Conservation (phyloP, 2,113 vertebrate species). For the Morphnarchus princeps region DNA sequence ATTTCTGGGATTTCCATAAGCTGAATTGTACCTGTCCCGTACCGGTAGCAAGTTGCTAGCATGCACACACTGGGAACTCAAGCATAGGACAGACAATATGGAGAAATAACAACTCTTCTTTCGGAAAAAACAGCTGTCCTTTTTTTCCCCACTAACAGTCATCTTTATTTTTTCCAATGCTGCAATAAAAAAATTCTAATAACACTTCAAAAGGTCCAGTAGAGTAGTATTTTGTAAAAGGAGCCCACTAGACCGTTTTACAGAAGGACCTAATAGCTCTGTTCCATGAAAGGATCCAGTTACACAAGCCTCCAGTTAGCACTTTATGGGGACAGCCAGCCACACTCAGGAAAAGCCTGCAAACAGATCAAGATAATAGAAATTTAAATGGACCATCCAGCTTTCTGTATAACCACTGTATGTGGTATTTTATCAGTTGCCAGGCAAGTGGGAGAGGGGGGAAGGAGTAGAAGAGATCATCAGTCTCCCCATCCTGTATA, state of each 20-base stretch:
- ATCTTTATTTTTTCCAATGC: not conserved
- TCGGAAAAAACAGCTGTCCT: not conserved
- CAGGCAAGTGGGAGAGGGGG: not conserved
- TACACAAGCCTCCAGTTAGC: not conserved
- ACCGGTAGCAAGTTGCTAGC: not conserved
- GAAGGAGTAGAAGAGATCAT: not conserved
- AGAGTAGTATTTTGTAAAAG: not conserved
- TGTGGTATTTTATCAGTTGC: not conserved
- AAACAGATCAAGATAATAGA: not conserved
- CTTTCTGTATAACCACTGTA: not conserved
- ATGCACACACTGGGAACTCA: not conserved
- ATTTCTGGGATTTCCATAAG: not conserved
- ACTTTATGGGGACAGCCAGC: not conserved
- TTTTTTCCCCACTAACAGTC: not conserved
- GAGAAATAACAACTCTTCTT: not conserved
- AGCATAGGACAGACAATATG: not conserved
- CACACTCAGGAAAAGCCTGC: not conserved
- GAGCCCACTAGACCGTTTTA: not conserved
- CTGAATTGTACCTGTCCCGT: not conserved
- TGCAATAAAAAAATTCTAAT: not conserved
- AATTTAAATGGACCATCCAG: conserved; percentile 13
- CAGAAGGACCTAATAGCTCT: not conserved
- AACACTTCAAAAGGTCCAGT: not conserved
- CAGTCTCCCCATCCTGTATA: not conserved
- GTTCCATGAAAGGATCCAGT: not conserved